These are phyloP conservation scores for Aphis craccivora DNA, from an alignment of 1,140 invertebrate genomes.

Conservation along the genomic window DNA sequence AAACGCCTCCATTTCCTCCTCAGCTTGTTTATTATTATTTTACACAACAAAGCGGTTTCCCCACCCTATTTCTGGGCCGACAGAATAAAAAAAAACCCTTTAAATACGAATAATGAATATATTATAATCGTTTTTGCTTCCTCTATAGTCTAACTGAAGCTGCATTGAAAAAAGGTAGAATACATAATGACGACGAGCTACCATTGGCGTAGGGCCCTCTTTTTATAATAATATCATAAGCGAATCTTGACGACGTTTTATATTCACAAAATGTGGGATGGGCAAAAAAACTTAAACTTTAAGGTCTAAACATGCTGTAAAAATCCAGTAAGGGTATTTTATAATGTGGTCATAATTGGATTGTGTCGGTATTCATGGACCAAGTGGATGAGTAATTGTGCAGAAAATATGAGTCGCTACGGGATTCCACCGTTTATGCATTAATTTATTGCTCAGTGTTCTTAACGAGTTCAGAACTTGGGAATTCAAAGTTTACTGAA, in stretches of 20 bases:
- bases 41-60: constrained; percentile 52
- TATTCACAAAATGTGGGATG: constrained; percentile 34
- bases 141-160: constrained; percentile 28
- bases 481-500: constrained; percentile 32
- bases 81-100: constrained; percentile 39
- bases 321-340: constrained; percentile 44
- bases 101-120: constrained; percentile 52
- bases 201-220: constrained; percentile 33
- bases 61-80: constrained; percentile 25
- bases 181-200: constrained; percentile 50
- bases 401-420: constrained; percentile 33
- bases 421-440: constrained; percentile 20
- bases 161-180: constrained; percentile 31
- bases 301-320: constrained; percentile 35
- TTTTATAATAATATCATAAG: constrained; percentile 30
- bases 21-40: constrained; percentile 53
- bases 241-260: constrained; percentile 52
- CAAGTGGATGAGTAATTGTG: constrained; percentile 44
- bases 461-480: constrained; percentile 38
- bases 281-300: constrained; percentile 30
- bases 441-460: constrained; percentile 23
- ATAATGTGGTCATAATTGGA: constrained; percentile 45
- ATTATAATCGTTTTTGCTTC: constrained; percentile 51
- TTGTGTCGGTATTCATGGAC: constrained; percentile 18
- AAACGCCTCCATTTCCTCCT: constrained; percentile 50